phyloP scores from a whole-genome alignment of 1,140 invertebrate genomes.

The Meloidogyne chitwoodi region DNA sequence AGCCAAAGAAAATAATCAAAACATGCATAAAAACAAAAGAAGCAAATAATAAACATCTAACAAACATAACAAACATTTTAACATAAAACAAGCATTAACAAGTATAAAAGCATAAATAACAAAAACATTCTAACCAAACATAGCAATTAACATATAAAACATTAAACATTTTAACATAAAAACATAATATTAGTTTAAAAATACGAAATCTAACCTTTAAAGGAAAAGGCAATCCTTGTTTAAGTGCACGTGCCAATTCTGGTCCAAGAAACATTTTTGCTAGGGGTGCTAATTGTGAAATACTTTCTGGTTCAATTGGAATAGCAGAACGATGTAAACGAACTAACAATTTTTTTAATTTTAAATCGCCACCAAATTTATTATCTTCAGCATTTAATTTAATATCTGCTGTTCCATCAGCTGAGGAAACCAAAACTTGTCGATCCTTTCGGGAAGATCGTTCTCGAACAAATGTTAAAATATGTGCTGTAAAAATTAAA shows the following conservation, averaged over 20 bases:
- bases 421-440: conserved; percentile 58
- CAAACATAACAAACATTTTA: no score
- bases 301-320: conserved; percentile 51
- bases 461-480: conserved; percentile 54
- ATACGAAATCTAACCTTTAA: conserved; percentile 35
- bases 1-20: no score
- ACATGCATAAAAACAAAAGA: no score
- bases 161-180: no score
- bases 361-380: conserved; percentile 52
- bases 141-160: no score
- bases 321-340: conserved; percentile 54
- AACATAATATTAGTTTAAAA: background rate
- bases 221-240: conserved; percentile 57
- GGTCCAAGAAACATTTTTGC: conserved; percentile 59
- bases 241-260: conserved; percentile 48
- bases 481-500: conserved; percentile 46
- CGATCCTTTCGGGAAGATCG: conserved; percentile 18
- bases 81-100: no score
- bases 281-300: conserved; percentile 52
- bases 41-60: no score
- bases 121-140: no score
- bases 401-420: conserved; percentile 57
- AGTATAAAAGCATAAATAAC: no score
- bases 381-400: conserved; percentile 47
- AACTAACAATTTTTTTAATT: conserved; percentile 52